Conservation (phyloP, 2,113 vertebrate species). For the Hippocampus mohnikei region DNA sequence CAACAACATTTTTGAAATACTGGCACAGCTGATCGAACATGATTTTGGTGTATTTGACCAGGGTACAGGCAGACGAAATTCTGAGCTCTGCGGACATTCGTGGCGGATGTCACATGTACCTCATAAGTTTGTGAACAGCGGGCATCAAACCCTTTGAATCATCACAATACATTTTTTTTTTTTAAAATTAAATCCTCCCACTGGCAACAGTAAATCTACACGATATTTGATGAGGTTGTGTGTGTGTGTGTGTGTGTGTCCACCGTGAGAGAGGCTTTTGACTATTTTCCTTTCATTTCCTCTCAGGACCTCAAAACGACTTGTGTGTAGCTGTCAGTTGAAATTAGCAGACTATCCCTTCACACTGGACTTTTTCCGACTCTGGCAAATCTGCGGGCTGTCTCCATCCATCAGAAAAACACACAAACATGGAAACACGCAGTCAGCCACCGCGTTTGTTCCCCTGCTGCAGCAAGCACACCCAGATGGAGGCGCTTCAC, state of each 20-base stretch:
- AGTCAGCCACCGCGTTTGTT: constrained; percentile 34
- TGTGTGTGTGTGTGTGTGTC: constrained; percentile 16
- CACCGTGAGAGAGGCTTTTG: constrained; percentile 5
- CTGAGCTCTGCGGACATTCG: too few species aligned
- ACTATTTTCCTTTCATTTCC: constrained; percentile 16
- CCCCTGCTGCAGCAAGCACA: constrained; percentile 13
- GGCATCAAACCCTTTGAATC: too few species aligned
- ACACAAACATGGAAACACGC: constrained; percentile 13
- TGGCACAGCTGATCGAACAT: too few species aligned
- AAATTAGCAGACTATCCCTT: constrained; percentile 52
- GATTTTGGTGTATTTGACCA: too few species aligned
- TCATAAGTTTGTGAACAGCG: too few species aligned
- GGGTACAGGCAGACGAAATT: too few species aligned
- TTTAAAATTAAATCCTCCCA: too few species aligned
- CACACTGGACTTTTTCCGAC: constrained; percentile 39
- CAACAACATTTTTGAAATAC: too few species aligned
- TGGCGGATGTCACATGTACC: too few species aligned
- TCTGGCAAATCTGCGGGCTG: constrained; percentile 58
- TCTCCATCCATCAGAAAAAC: constrained; percentile 47
- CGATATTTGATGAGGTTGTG: not conserved
- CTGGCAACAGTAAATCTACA: too few species aligned
- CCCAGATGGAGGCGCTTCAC: constrained; percentile 12
- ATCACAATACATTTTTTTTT: too few species aligned
- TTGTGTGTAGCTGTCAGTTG: constrained; percentile 62
- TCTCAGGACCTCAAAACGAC: constrained; percentile 60